Percentiles rank a stretch among this genome's conserved stretches.
These are phyloP conservation scores for Achatina immaculata DNA, from an alignment of 1,140 invertebrate species.

Conservation along the genomic window DNA sequence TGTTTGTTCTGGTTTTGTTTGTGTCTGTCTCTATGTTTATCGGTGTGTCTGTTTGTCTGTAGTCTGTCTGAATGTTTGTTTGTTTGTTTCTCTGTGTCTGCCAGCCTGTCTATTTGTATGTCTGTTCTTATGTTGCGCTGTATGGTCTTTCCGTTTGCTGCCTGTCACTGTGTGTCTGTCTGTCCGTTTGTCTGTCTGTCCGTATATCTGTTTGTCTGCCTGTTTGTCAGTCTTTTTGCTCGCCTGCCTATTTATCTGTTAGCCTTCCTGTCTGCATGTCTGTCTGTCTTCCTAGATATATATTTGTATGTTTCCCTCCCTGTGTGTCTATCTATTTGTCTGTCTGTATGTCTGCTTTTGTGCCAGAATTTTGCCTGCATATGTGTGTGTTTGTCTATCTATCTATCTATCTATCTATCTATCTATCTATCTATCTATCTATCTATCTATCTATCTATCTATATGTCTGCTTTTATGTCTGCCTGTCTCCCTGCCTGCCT, in stretches of 20 bases:
- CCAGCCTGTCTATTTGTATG: no score
- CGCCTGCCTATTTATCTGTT: not conserved
- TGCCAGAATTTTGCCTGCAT: not conserved
- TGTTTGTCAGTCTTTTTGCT: not conserved
- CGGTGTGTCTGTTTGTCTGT: no score
- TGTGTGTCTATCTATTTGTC: not conserved
- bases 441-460: not conserved
- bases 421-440: not conserved
- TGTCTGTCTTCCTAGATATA: not conserved
- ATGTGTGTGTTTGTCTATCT: not conserved
- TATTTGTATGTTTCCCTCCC: not conserved
- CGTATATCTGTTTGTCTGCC: not conserved
- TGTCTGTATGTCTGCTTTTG: not conserved
- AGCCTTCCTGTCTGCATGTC: not conserved
- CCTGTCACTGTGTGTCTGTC: no score
- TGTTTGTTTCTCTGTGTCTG: no score
- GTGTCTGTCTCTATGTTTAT: no score
- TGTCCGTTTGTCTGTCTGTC: not conserved
- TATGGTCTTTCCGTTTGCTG: no score
- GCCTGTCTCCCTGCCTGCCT: not conserved
- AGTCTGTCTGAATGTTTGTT: no score
- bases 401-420: not conserved
- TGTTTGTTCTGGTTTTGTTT: no score
- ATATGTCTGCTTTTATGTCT: not conserved
- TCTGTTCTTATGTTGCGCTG: no score